Conservation (phyloP, 2,113 vertebrate genomes). For the Muntiacus muntjak region DNA sequence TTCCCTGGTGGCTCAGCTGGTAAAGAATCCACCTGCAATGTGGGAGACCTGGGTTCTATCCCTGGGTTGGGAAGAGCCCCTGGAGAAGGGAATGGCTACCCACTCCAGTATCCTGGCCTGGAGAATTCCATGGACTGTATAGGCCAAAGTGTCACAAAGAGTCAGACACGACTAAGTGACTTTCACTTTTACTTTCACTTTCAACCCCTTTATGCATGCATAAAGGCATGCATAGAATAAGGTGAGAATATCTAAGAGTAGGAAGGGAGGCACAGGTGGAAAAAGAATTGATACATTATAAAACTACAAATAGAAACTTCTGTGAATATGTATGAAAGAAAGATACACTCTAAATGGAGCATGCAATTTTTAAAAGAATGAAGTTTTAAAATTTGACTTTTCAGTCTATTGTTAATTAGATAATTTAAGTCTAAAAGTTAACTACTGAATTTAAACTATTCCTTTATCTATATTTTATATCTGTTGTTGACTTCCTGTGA, state of each 20-base stretch:
- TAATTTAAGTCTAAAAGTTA: slow-evolving; percentile 76
- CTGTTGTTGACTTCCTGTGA: slow-evolving; percentile 77
- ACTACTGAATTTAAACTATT: slow-evolving; percentile 67
- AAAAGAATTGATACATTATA: slow-evolving; percentile 38
- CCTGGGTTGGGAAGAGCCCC: background rate
- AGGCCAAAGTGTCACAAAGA: background rate
- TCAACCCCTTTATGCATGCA: background rate
- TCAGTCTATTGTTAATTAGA: slow-evolving; percentile 76
- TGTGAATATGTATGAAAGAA: slow-evolving; percentile 61
- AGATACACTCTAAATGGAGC: slow-evolving; percentile 50
- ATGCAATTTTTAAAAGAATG: slow-evolving; percentile 71
- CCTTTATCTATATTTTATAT: slow-evolving; percentile 72
- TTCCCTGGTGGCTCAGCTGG: background rate
- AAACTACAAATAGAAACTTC: slow-evolving; percentile 36
- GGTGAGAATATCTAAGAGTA: slow-evolving; percentile 16
- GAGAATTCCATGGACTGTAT: background rate
- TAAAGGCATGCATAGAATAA: background rate
- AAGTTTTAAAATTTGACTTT: slow-evolving; percentile 72
- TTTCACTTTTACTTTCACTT: background rate
- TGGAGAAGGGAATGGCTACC: background rate
- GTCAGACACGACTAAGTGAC: background rate
- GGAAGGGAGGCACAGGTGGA: background rate
- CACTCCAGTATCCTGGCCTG: background rate
- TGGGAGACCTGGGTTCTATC: background rate
- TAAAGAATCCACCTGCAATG: background rate